These are phyloP conservation scores for Monopterus albus DNA, from an alignment of 2,113 vertebrate species.

Conservation along the genomic window DNA sequence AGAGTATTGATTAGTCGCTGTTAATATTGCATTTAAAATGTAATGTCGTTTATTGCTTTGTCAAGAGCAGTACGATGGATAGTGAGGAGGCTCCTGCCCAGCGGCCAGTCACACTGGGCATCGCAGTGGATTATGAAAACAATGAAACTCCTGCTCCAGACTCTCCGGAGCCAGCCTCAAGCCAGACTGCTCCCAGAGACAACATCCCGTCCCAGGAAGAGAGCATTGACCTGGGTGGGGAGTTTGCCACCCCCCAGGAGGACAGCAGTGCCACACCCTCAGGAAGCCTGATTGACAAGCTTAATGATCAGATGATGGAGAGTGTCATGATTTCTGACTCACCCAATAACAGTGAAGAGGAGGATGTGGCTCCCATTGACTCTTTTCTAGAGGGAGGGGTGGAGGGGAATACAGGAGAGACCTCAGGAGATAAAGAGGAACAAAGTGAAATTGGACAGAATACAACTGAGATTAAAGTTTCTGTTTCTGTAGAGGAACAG, in stretches of 20 bases:
- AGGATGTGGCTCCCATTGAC: conserved; percentile 89
- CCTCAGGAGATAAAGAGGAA: conserved; percentile 21
- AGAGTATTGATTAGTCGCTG: not conserved
- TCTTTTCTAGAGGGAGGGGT: conserved; percentile 83
- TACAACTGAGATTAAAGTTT: conserved; percentile 72
- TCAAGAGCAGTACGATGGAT: conserved; percentile 82
- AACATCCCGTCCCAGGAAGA: conserved; percentile 87
- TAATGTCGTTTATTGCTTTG: not conserved
- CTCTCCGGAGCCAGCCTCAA: conserved; percentile 20
- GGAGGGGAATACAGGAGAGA: conserved; percentile 26
- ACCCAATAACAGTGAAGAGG: conserved; percentile 94
- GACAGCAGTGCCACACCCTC: conserved; percentile 82
- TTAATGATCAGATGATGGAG: conserved; percentile 98
- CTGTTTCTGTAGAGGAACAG: conserved; percentile 61
- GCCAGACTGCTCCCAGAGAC: conserved; percentile 34
- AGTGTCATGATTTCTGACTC: conserved; percentile 98
- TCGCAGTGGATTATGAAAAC: conserved; percentile 30
- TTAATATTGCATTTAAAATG: not conserved
- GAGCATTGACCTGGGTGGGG: conserved; percentile 90
- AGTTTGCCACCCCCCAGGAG: conserved; percentile 86
- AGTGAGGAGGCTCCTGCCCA: conserved; percentile 70
- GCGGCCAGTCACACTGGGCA: conserved; percentile 80
- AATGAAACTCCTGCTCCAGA: conserved; percentile 8
- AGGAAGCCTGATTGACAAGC: conserved; percentile 87
- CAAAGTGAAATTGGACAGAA: conserved; percentile 49